Evolutionary conservation across 2,888 invertebrate genomes (phyloP).

Genomic region (Toxonevra muliebris): DNA sequence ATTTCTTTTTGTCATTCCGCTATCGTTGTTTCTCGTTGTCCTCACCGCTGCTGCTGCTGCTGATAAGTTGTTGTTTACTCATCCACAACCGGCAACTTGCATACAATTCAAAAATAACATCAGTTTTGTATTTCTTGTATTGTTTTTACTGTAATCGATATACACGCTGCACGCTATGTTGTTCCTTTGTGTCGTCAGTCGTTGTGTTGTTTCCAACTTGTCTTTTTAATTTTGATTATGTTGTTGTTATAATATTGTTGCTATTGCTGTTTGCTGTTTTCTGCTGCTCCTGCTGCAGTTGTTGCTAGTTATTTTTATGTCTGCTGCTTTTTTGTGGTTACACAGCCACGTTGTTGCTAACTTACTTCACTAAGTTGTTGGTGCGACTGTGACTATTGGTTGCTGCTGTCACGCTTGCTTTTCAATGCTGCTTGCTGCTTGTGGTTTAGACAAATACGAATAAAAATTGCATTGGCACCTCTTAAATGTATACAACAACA

Average conservation of each 20-base stretch:
- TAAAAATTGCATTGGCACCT: constrained; percentile 1
- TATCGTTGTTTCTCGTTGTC: constrained; percentile 5
- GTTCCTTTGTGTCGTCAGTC: too few species aligned
- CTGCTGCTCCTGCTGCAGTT: constrained; percentile 7
- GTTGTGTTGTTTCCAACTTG: constrained; percentile 10
- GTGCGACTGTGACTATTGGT: constrained; percentile 4
- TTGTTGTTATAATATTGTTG: constrained; percentile 12
- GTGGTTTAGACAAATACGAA: neutral
- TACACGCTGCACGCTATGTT: too few species aligned
- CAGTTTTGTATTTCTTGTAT: neutral
- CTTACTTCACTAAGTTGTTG: neutral
- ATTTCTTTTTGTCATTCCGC: constrained; percentile 2
- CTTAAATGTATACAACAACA: neutral
- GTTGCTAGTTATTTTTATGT: neutral
- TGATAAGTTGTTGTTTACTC: neutral
- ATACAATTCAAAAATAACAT: neutral
- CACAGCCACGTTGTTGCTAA: neutral
- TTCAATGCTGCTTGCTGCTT: constrained; percentile 1
- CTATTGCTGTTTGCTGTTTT: neutral
- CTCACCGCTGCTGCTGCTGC: neutral
- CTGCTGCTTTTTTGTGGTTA: constrained; percentile 1
- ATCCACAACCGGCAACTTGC: constrained; percentile 1
- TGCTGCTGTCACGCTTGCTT: constrained; percentile 1
- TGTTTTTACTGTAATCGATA: constrained; percentile 16
- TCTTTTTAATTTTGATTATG: neutral